Conservation (phyloP, 2,888 invertebrate genomes). For the Amiota communis region DNA sequence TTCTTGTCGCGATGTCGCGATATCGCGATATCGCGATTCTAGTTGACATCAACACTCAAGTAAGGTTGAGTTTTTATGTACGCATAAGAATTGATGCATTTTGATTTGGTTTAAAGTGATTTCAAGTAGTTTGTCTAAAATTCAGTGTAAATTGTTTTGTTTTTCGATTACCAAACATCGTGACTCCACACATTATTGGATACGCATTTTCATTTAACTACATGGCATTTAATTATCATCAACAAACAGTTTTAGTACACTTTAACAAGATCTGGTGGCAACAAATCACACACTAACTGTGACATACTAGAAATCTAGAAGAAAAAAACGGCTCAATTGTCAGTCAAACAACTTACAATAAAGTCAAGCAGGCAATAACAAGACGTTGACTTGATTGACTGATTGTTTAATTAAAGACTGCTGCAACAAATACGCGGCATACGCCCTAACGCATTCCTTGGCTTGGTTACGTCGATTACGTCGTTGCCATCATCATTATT, state of each 20-base stretch:
- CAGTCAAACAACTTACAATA: neutral
- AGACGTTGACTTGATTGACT: neutral
- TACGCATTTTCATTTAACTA: conserved; percentile 23
- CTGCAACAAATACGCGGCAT: neutral
- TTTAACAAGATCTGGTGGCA: neutral
- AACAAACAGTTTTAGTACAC: neutral
- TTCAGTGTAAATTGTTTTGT: conserved; percentile 37
- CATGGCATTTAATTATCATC: conserved; percentile 25
- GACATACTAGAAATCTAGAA: neutral
- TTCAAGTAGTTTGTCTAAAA: conserved; percentile 38
- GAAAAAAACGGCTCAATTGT: too few relatives aligned
- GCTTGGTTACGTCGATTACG: neutral
- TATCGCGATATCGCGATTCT: too few relatives aligned
- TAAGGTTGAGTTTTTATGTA: neutral
- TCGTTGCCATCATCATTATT: conserved; percentile 1
- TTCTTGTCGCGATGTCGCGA: conserved; percentile 45
- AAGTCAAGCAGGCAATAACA: neutral
- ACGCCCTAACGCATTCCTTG: conserved; percentile 17
- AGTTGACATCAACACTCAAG: conserved; percentile 46
- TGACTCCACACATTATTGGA: neutral
- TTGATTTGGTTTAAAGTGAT: conserved; percentile 18
- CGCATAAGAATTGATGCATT: neutral
- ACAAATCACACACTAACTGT: conserved; percentile 26
- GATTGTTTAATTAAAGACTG: conserved; percentile 25
- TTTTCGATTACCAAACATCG: neutral